Evolutionary conservation across 1,140 invertebrate species (phyloP).

Genomic region (Drosophila persimilis): DNA sequence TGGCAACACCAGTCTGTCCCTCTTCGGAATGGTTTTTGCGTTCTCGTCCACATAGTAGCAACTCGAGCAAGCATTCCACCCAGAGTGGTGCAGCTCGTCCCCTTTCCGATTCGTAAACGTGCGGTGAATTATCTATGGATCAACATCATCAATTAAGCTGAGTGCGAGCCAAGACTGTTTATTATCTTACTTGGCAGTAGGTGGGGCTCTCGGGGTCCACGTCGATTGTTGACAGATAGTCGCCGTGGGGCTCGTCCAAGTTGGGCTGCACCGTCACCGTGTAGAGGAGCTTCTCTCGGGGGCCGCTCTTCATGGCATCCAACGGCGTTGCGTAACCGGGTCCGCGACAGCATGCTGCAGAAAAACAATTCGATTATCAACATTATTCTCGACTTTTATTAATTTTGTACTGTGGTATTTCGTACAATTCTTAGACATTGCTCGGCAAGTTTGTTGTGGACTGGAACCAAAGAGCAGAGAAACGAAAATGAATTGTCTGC

Average conservation of each 20-base stretch:
- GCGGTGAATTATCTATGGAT: conserved; percentile 92
- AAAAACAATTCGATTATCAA: conserved; percentile 30
- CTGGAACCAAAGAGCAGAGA: conserved; percentile 18
- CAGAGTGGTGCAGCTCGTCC: conserved; percentile 97
- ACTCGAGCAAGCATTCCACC: conserved; percentile 98
- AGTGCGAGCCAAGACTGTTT: background rate
- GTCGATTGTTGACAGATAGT: conserved; percentile 96
- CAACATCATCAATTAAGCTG: background rate
- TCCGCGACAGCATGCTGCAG: conserved; percentile 84
- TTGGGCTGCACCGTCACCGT: conserved; percentile 93
- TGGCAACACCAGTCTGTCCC: conserved; percentile 93
- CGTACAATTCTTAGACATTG: conserved; percentile 60
- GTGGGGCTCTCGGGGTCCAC: conserved; percentile 93
- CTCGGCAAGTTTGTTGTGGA: conserved; percentile 32
- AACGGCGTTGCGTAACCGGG: conserved; percentile 91
- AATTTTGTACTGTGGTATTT: conserved; percentile 2
- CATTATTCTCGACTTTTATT: conserved; percentile 11
- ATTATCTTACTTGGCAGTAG: conserved; percentile 90
- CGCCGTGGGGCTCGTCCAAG: conserved; percentile 86
- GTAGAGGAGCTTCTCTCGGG: conserved; percentile 93
- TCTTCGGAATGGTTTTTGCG: conserved; percentile 85
- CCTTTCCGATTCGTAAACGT: conserved; percentile 89
- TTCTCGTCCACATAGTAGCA: conserved; percentile 85
- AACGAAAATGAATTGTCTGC: conserved; percentile 30
- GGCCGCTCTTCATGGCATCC: conserved; percentile 91